Evolutionary conservation across 2,797 vertebrate species (phyloP), one percentile per base, ranked within the genome.

Genomic region (Takifugu rubripes): DNA sequence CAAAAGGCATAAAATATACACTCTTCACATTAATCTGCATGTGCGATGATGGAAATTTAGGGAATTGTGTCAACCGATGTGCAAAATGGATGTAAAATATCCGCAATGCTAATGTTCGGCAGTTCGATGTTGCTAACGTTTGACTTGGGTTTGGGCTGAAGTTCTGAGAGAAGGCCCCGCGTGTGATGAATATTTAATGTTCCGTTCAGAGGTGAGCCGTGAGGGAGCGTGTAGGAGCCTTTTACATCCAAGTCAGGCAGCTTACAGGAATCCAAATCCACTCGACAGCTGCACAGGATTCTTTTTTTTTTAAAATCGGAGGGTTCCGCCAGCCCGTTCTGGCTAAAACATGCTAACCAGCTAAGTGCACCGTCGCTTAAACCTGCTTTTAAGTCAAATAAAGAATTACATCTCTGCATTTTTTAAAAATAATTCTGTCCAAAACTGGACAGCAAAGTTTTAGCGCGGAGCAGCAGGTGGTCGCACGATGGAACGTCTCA

Each of bases 391-490:
- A 40, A 15, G 36, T 40, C 3, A 10, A 40, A 14, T 40, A 40
- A 40, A 40, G 4, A 3, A 40, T 14, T 10, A 3, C 10, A 40
- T 40, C 14, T 40, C 36, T 11, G 36, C 10, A 14, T 40, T 40
- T 12, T 10, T 36, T 21, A 21, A 21, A 33, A 33, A 14, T 14
- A 40, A 3, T 40, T 40, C 12, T 14, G 3, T 40, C 36, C 12
- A 40, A 40, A 40, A 40, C 1, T 3, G 21, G 21, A 3, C 27
- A 29, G 27, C 8, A 29, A 29, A 29, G 33, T 33, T 8, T 88
- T 87, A 82, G 73, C 81, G 84, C 74, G 77, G 73, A 74, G 81
- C 83, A 84, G 78, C 84, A 87, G 83, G 79, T 84, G 83, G 66
- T 0, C 61, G 75, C 71, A 75, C 78, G 61, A 27, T 74, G 73